Evolutionary conservation across 2,113 vertebrate species (phyloP), one percentile per base, ranked within the genome.

Genomic region (Harpagus bidentatus): DNA sequence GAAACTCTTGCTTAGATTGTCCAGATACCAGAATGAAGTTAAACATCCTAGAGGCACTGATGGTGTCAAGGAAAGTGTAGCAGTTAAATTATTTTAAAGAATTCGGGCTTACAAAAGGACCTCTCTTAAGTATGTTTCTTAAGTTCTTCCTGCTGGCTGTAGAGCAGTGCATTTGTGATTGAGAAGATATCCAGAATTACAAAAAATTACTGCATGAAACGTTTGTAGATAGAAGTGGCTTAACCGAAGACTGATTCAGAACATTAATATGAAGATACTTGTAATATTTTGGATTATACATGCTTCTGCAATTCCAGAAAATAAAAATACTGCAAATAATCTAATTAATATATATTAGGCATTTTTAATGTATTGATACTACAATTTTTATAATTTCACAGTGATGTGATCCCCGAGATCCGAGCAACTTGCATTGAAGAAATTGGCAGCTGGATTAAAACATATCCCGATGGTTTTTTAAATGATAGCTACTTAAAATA

Each of bases 401-500:
- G 99, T 29, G 99, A 99, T 76, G 98, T 99, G 83, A 98, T 99
- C 77, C 98, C 99, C 20, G 99, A 99, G 83, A 99, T 99, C 76
- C 98, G 99, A 86, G 98, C 98, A 17, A 96, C 98, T 93, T 99
- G 99, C 77, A 97, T 99, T 95, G 99, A 99, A 97, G 99, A 99
- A 98, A 96, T 99, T 96, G 97, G 97, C 53, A 89, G 95, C 83
- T 99, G 99, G 99, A 99, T 99, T 97, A 99, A 98, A 97, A 98
- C 98, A 74, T 99, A 98, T 95, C 98, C 98, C 78, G 97, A 98
- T 79, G 95, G 62, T 17, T 99, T 99, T 88, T 98, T 99, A 95
- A 99, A 98, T 63, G 99, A 99, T 71, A 98, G 98, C 97, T 99
- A 98, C 96, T 98, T 99, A 93, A 99, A 99, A 95, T 99, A 99